Evolutionary conservation across 2,113 vertebrate species (phyloP), one percentile per base, ranked within the genome.

Genomic region (Stictonetta naevosa): DNA sequence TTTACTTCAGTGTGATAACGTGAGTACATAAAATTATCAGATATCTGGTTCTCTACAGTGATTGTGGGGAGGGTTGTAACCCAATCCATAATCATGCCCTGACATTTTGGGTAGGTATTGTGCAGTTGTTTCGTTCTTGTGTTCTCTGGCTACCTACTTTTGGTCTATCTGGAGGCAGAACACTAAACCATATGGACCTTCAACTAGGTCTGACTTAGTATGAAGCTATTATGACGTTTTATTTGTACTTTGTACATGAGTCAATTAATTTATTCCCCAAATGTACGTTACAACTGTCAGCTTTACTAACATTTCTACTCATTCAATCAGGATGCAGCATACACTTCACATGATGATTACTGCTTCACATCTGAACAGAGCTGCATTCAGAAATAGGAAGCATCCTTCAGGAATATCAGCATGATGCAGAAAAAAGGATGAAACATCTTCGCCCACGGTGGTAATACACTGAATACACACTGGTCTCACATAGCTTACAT

Each of bases 401-500:
- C 13, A 17, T 36, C 26, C 2, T 31, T 38, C 34, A 40, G 23
- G 55, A 76, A 8, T 23, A n/a, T 8, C 28, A 8, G 10, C 2
- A 16, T 1, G 13, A 29, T 34, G 26, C 3, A 50, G 22, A 38
- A 69, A 12, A 46, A 68, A 52, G 8, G 62, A 34, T 3, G 23
- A 22, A 55, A 10, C 48, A 9, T 7, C 62, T 42, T 6, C 1
- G 3, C 8, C 26, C 1, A 0, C 3, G 12, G 3, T 44, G 34
- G 16, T 33, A 56, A 48, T 5, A 7, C 7, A 5, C 0, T 12
- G 33, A 55, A 9, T 40, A 15, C 12, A 19, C 5, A 12, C 13
- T 0, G 0, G 13, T 38, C 29, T 44, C n/a, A 8, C 0, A 2
- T 3, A n/a, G 19, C 38, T 63, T 29, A 13, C 1, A 0, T 18